Conservation (phyloP, 2,888 invertebrate genomes). For the Pediacus dermestoides region DNA sequence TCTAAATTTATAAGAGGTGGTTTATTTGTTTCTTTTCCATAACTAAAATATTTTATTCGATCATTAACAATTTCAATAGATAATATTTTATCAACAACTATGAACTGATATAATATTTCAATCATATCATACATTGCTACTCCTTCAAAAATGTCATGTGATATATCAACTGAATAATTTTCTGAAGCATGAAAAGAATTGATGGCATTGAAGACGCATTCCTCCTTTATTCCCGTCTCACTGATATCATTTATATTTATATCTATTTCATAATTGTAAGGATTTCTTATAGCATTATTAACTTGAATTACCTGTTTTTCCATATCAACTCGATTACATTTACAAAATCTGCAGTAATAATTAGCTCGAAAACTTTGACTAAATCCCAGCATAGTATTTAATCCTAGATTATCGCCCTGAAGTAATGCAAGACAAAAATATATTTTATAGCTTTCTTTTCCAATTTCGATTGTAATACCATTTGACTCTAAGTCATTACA, state of each 20-base stretch:
- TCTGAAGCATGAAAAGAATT: too few relatives aligned
- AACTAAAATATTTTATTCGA: too few relatives aligned
- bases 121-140: too few relatives aligned
- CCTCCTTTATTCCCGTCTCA: slow-evolving; percentile 17
- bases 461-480: slow-evolving; percentile 18
- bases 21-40: too few relatives aligned
- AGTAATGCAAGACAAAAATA: slow-evolving; percentile 16
- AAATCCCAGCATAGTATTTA: slow-evolving; percentile 23
- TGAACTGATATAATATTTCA: too few relatives aligned
- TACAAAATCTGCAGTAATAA: slow-evolving; percentile 22
- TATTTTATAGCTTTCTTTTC: slow-evolving; percentile 10
- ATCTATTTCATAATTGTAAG: slow-evolving; percentile 18
- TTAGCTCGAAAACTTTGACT: slow-evolving; percentile 21
- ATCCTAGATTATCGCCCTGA: slow-evolving; percentile 24
- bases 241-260: slow-evolving; percentile 11
- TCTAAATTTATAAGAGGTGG: too few relatives aligned
- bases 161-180: too few relatives aligned
- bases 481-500: slow-evolving; percentile 19
- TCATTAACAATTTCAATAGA: too few relatives aligned
- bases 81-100: too few relatives aligned
- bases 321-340: slow-evolving; percentile 6
- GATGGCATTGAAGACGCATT: too few relatives aligned
- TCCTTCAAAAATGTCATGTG: too few relatives aligned
- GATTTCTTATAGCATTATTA: too few relatives aligned
- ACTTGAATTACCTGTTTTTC: slow-evolving; percentile 7